Evolutionary conservation across 2,888 invertebrate genomes (phyloP).

Genomic region (Hemicrepidius hirtus): DNA sequence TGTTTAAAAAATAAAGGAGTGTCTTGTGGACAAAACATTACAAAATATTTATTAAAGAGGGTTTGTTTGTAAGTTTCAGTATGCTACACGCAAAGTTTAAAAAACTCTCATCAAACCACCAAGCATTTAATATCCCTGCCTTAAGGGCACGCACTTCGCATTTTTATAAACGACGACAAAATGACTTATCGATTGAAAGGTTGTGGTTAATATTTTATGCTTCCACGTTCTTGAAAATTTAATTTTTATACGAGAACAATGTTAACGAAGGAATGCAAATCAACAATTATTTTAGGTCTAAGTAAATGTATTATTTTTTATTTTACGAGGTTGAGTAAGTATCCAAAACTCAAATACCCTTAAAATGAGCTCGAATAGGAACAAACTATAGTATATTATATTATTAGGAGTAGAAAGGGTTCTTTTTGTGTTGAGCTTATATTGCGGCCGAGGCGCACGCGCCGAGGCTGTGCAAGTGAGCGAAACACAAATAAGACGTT

Average conservation of each 20-base stretch:
- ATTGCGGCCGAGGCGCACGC: too few relatives aligned
- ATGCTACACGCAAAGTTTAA: background rate
- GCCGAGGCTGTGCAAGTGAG: too few relatives aligned
- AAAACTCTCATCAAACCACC: background rate
- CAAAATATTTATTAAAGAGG: background rate
- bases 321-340: too few relatives aligned
- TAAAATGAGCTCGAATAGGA: too few relatives aligned
- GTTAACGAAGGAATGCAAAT: too few relatives aligned
- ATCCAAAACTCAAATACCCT: too few relatives aligned
- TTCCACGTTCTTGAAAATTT: conserved; percentile 4
- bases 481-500: too few relatives aligned
- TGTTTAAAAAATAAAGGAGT: background rate
- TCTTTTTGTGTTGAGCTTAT: too few relatives aligned
- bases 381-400: too few relatives aligned
- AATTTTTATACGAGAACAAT: conserved; percentile 10
- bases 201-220: conserved; percentile 13
- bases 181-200: conserved; percentile 13
- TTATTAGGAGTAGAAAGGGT: too few relatives aligned
- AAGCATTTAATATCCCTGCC: conserved; percentile 4
- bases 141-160: background rate
- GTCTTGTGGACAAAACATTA: background rate
- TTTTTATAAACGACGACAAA: conserved; percentile 1
- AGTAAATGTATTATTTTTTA: too few relatives aligned
- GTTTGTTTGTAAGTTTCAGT: background rate
- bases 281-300: too few relatives aligned